A percentile compares a stretch with the other conserved stretches of the same genome.
Conservation (phyloP, 92 coral and sea anemone genomes). For the Epizoanthus rinbou region DNA sequence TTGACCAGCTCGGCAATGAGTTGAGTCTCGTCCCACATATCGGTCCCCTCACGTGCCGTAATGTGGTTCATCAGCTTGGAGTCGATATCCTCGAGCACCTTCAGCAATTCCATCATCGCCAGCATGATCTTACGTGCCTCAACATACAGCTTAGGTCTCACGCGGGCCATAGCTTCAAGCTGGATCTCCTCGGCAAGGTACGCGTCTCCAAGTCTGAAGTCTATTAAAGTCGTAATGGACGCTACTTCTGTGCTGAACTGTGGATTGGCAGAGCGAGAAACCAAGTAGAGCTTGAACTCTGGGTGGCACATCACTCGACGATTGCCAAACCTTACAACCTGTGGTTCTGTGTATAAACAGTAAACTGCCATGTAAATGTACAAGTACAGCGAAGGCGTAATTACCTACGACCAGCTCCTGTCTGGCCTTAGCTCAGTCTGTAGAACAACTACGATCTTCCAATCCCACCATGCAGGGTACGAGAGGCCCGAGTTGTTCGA, state of each 20-base stretch:
- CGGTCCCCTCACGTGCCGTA: constrained; percentile 82
- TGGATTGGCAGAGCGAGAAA: constrained; percentile 85
- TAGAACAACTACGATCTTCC: too few species aligned
- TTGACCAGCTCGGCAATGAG: constrained; percentile 92
- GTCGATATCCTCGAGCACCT: constrained; percentile 86
- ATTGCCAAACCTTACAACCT: constrained; percentile 88
- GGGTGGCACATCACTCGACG: constrained; percentile 96
- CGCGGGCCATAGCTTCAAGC: constrained; percentile 86
- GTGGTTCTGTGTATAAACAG: constrained; percentile 60
- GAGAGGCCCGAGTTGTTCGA: too few species aligned
- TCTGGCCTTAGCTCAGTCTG: too few species aligned
- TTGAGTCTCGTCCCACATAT: constrained; percentile 97
- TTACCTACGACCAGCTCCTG: too few species aligned
- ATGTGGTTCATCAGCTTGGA: constrained; percentile 79
- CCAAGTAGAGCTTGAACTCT: constrained; percentile 83
- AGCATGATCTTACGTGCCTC: constrained; percentile 82
- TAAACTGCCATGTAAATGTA: too few species aligned
- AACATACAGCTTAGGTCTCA: constrained; percentile 83
- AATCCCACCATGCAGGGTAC: too few species aligned
- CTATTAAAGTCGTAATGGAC: constrained; percentile 89
- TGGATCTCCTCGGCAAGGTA: constrained; percentile 90
- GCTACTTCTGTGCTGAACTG: constrained; percentile 91
- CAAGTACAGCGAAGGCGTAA: too few species aligned
- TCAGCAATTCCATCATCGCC: constrained; percentile 81
- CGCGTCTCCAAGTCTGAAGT: constrained; percentile 84